phyloP scores from a whole-genome alignment of 2,797 vertebrate genomes.

The Enteromius viviparus region DNA sequence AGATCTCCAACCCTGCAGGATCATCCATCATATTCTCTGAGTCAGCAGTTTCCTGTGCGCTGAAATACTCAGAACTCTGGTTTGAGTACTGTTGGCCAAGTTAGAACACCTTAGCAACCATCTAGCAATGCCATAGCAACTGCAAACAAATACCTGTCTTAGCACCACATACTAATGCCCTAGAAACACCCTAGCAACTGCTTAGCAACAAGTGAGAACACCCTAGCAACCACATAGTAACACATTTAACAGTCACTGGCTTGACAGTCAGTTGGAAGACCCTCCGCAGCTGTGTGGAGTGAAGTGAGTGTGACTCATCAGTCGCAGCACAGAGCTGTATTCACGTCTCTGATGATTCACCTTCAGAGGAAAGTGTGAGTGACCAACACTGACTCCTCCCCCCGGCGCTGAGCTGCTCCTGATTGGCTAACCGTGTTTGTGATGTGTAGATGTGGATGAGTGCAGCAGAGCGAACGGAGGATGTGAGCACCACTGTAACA shows the following conservation, averaged over 20 bases:
- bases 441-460: slow-evolving; percentile 88
- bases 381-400: slow-evolving; percentile 7
- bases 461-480: slow-evolving; percentile 82
- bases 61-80: not conserved
- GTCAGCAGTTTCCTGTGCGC: too few species aligned
- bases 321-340: not conserved
- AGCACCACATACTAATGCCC: too few species aligned
- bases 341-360: slow-evolving; percentile 25
- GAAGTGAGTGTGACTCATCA: not conserved
- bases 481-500: slow-evolving; percentile 89
- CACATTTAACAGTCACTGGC: too few species aligned
- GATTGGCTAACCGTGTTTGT: slow-evolving; percentile 22
- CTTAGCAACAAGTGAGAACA: not conserved
- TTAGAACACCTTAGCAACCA: not conserved
- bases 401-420: not conserved
- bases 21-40: not conserved
- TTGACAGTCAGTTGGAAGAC: too few species aligned
- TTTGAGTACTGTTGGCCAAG: too few species aligned
- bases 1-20: not conserved
- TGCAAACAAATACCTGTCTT: not conserved
- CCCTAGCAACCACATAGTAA: not conserved
- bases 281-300: not conserved
- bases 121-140: not conserved
- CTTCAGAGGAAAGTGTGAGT: slow-evolving; percentile 40
- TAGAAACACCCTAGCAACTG: not conserved